phyloP scores from a whole-genome alignment of 2,113 vertebrate genomes.

The Aptenodytes patagonicus region DNA sequence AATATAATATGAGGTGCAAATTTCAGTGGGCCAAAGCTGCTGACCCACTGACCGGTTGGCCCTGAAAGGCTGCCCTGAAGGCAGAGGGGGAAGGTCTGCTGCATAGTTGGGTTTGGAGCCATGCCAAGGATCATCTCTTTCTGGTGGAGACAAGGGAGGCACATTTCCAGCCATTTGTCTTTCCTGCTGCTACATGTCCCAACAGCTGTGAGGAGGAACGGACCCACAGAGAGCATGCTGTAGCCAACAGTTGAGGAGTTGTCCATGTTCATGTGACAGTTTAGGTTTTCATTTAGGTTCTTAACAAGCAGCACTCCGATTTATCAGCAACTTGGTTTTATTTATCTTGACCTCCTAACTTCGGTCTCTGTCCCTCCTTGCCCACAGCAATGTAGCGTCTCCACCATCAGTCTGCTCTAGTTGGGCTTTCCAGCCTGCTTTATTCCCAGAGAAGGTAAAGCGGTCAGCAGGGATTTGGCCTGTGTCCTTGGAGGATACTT shows the following conservation, averaged over 20 bases:
- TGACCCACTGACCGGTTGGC: not conserved
- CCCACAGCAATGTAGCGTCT: not conserved
- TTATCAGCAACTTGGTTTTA: not conserved
- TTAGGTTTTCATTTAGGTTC: not conserved
- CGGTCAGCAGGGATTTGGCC: not conserved
- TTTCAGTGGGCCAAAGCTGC: not conserved
- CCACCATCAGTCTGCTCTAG: not conserved
- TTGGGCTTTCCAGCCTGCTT: not conserved
- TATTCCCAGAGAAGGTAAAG: not conserved
- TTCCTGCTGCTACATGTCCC: not conserved
- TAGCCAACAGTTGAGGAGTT: not conserved
- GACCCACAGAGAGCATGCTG: not conserved
- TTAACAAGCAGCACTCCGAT: not conserved
- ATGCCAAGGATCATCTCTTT: not conserved
- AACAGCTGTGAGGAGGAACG: not conserved
- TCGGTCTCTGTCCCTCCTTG: not conserved
- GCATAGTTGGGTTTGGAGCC: not conserved
- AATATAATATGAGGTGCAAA: not conserved
- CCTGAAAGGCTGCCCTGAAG: not conserved
- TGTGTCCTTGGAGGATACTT: not conserved
- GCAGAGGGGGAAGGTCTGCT: too few species aligned
- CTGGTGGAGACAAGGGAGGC: not conserved
- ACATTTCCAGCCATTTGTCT: not conserved
- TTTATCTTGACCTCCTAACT: not conserved
- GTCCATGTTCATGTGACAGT: not conserved